Conservation (phyloP, 2,113 vertebrate genomes). For the Dromaius novaehollandiae region DNA sequence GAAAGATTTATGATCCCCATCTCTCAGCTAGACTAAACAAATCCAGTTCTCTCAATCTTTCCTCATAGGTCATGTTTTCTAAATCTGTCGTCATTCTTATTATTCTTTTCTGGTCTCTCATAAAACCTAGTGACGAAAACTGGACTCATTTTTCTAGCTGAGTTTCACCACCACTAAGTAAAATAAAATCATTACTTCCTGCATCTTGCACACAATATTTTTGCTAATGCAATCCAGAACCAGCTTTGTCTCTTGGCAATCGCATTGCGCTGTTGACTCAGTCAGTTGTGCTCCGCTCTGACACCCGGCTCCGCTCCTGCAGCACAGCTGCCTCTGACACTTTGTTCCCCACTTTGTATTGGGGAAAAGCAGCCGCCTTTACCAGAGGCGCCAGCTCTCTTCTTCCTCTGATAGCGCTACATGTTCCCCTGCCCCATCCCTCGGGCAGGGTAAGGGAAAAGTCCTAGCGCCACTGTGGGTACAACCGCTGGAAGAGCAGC, state of each 20-base stretch:
- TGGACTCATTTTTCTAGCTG: background rate
- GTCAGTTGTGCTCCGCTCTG: background rate
- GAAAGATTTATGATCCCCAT: background rate
- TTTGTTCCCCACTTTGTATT: background rate
- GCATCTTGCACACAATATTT: background rate
- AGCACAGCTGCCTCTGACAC: background rate
- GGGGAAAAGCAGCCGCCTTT: background rate
- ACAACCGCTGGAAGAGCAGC: fast-evolving
- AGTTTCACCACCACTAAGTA: background rate
- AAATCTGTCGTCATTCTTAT: background rate
- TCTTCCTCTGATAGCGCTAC: background rate
- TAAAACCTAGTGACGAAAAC: background rate
- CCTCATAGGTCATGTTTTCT: background rate
- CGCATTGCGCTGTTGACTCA: conserved; percentile 22
- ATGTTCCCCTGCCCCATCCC: background rate
- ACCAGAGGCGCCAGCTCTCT: background rate
- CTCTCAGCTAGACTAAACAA: conserved; percentile 29
- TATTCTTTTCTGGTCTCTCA: background rate
- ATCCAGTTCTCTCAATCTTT: background rate
- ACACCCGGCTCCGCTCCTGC: background rate
- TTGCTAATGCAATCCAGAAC: conserved; percentile 16
- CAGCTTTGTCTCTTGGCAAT: conserved; percentile 20
- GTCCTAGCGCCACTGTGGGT: fast-evolving
- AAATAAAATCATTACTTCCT: conserved; percentile 45
- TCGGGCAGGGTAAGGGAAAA: background rate